Evolutionary conservation across 2,888 invertebrate genomes (phyloP).

Genomic region (Polyploca ridens): DNA sequence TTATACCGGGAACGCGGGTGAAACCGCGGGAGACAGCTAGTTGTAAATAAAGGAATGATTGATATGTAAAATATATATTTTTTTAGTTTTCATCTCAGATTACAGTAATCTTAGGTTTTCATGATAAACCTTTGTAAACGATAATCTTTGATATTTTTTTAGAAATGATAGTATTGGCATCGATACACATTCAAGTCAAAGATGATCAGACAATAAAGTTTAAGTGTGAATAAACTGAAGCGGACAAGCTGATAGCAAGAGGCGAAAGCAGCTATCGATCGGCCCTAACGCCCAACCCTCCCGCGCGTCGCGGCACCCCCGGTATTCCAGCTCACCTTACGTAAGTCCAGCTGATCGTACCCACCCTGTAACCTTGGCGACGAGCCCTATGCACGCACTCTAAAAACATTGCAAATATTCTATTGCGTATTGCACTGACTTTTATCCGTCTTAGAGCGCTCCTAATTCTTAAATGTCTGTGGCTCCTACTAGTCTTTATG

Average conservation of each 20-base stretch:
- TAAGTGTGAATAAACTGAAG: conserved; percentile 59
- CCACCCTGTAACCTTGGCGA: conserved; percentile 81
- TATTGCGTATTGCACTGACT: background rate
- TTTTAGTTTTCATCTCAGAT: no score
- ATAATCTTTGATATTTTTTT: background rate
- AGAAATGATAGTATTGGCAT: background rate
- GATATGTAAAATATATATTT: no score
- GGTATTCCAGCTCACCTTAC: conserved; percentile 68
- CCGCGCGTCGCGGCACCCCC: conserved; percentile 42
- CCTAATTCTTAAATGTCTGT: no score
- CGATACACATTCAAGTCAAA: background rate
- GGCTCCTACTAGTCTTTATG: no score
- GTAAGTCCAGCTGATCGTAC: conserved; percentile 83
- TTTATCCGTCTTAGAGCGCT: background rate
- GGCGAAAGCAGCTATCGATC: conserved; percentile 79
- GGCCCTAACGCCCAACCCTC: conserved; percentile 69
- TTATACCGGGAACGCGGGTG: no score
- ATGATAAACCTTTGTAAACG: no score
- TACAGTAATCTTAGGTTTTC: no score
- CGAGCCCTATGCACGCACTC: conserved; percentile 68
- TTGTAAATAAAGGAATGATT: no score
- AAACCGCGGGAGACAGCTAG: no score
- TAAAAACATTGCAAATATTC: conserved; percentile 23
- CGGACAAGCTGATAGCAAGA: conserved; percentile 67
- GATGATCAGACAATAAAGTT: conserved; percentile 14